These are phyloP conservation scores for Pycnonotus jocosus DNA, from an alignment of 2,113 vertebrate genomes.

Conservation along the genomic window DNA sequence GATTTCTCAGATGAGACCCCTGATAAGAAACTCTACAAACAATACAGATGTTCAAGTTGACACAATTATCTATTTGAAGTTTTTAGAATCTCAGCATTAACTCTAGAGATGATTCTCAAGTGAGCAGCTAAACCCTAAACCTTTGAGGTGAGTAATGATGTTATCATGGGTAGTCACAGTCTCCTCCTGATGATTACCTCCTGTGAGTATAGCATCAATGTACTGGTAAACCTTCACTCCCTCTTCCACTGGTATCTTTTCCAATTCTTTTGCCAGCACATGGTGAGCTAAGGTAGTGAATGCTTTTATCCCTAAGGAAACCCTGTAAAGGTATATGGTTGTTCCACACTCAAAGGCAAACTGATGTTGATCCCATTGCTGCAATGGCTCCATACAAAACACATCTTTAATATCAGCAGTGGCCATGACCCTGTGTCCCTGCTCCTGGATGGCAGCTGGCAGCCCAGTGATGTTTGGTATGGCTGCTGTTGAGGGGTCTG, in stretches of 20 bases:
- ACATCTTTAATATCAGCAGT: background rate
- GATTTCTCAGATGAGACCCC: background rate
- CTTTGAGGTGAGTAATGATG: background rate
- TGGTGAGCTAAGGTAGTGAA: background rate
- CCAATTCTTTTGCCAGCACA: background rate
- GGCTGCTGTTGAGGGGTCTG: background rate
- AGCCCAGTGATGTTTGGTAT: background rate
- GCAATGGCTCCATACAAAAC: background rate
- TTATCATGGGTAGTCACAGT: background rate
- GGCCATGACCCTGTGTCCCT: background rate
- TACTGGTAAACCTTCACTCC: background rate
- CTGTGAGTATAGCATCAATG: background rate
- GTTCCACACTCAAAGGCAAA: background rate
- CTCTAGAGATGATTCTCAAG: background rate
- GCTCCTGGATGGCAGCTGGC: background rate
- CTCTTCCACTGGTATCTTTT: background rate
- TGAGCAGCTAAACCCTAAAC: background rate
- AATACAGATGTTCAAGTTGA: background rate
- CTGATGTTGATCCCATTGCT: fast-evolving
- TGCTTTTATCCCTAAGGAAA: background rate
- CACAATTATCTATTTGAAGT: background rate
- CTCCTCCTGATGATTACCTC: background rate
- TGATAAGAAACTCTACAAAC: background rate
- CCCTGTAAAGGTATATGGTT: background rate
- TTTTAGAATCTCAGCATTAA: background rate